Evolutionary conservation across 2,888 invertebrate genomes (phyloP), one percentile per base, ranked within the genome.

Genomic region (Apodemia zela): DNA sequence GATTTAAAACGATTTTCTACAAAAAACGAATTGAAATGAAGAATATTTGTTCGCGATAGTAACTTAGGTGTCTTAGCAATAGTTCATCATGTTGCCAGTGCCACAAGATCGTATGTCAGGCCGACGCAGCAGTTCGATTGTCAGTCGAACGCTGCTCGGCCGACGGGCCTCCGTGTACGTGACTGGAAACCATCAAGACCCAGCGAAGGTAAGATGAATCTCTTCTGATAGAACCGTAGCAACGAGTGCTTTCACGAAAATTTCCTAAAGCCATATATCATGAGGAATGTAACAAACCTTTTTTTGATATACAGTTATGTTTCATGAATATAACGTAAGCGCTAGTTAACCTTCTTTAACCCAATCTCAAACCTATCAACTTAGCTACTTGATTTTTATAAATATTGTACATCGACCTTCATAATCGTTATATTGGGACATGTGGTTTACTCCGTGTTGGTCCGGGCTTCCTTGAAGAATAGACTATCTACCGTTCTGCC

Each of bases 101-200:
- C 92, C 92, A 29, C 91, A 92, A 75, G 92, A 93, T 75, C 87
- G 93, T 69, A 76, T 93, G 91, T 93, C 94, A 58, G 93, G 94
- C 47, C 89, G 94, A 60, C 92, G 94, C 66, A 94, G 94, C 84
- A 94, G 94, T 79, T 94, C 94, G 68, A 94, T 94, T 69, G 94
- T 94, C 66, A 94, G 94, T 78, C 92, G 94, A 67, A 93, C 94
- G 15, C 89, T 94, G 69, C 93, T 95, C 35, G 94, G 94, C 2
- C 93, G 94, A 54, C 87, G 95, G 25, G 92, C 94, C 66, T 95
- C 95, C 17, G 93, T 94, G 65, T 94, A 94, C 80, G 93, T 91
- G 78, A 93, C 94, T 63, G 89, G 93, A 42, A 89, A 92, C 71
- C 93, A 93, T 67, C 90, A 91, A 68, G 95, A 94, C 75, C 94